phyloP scores from a whole-genome alignment of 37 sponge, comb jelly and placozoan genomes.

The Eunapius fragilis region DNA sequence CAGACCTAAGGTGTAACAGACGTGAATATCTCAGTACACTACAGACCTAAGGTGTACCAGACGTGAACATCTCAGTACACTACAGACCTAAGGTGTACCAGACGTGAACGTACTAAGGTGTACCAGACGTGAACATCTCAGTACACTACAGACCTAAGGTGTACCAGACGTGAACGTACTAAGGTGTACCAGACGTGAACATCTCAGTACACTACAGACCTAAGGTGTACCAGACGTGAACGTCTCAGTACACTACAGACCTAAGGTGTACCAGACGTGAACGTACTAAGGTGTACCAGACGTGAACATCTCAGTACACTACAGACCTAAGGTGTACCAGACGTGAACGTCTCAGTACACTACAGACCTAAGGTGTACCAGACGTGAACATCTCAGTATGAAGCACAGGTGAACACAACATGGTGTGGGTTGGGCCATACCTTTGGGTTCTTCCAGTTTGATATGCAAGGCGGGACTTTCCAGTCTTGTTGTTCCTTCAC shows the following conservation, averaged over 20 bases:
- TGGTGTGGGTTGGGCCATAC: no score
- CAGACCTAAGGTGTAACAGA: no score
- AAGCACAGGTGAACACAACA: no score
- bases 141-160: no score
- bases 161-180: no score
- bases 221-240: no score
- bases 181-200: neutral
- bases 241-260: no score
- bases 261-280: neutral
- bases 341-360: no score
- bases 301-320: neutral
- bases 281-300: neutral
- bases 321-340: neutral
- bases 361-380: neutral
- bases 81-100: neutral
- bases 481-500: slow-evolving; percentile 99
- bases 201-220: neutral
- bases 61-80: neutral
- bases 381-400: no score
- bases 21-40: neutral
- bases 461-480: slow-evolving; percentile 99
- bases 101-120: no score
- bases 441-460: slow-evolving; percentile 98
- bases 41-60: neutral
- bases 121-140: no score